Conservation (phyloP, 2,888 invertebrate species). For the Tortricodes alternella region DNA sequence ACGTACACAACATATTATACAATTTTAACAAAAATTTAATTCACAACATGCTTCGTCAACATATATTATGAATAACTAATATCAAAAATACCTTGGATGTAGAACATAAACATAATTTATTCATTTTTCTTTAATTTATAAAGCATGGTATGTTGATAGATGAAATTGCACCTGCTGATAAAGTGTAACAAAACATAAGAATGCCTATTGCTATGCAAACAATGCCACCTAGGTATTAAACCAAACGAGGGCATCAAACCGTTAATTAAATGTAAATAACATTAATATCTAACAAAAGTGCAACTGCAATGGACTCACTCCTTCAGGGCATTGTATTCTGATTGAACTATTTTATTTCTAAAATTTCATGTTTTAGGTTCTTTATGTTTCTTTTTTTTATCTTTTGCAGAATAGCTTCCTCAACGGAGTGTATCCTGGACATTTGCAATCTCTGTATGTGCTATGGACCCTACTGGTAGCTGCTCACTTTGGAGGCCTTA, state of each 20-base stretch:
- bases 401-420: slow-evolving; percentile 94
- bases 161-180: not conserved
- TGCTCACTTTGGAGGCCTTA: slow-evolving; percentile 90
- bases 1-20: too few species aligned
- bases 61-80: too few species aligned
- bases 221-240: slow-evolving; percentile 3
- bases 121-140: too few species aligned
- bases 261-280: slow-evolving; percentile 25
- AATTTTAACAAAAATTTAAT: too few species aligned
- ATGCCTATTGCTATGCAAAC: not conserved
- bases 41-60: too few species aligned
- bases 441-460: slow-evolving; percentile 93
- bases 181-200: not conserved
- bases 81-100: too few species aligned
- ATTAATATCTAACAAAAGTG: slow-evolving; percentile 23
- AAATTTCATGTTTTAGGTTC: not conserved
- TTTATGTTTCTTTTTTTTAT: not conserved
- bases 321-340: not conserved
- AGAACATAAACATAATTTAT: too few species aligned
- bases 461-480: slow-evolving; percentile 90
- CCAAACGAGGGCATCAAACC: slow-evolving; percentile 25
- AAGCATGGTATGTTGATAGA: too few species aligned
- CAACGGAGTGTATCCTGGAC: slow-evolving; percentile 98
- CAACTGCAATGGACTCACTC: slow-evolving; percentile 1
- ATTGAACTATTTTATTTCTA: not conserved